Conservation (phyloP, 2,888 invertebrate genomes). For the Meloe dianella region DNA sequence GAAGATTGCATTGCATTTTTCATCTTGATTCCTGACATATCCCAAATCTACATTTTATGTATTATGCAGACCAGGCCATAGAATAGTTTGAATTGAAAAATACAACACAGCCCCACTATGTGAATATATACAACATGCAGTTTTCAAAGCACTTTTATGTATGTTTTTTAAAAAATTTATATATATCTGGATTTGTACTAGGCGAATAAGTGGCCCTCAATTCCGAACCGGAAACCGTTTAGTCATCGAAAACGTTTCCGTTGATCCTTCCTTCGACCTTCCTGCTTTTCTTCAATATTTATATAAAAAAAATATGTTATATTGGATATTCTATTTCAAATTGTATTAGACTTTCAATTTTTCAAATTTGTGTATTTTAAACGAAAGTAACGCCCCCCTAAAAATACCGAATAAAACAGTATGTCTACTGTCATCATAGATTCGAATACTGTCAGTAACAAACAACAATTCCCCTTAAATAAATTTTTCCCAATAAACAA, state of each 20-base stretch:
- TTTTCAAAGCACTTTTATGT: conserved; percentile 25
- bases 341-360: conserved; percentile 17
- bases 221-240: conserved; percentile 3
- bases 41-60: conserved; percentile 1
- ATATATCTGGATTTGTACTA: conserved; percentile 5
- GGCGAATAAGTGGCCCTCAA: conserved; percentile 7
- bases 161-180: conserved; percentile 22
- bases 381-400: too few relatives aligned
- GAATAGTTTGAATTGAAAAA: not conserved
- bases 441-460: conserved; percentile 32
- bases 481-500: conserved; percentile 30
- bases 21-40: not conserved
- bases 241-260: conserved; percentile 10
- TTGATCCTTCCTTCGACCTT: not conserved
- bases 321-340: not conserved
- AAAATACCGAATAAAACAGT: too few relatives aligned
- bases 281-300: not conserved
- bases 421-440: conserved; percentile 30
- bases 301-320: not conserved
- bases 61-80: not conserved
- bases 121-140: conserved; percentile 8
- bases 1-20: not conserved
- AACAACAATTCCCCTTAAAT: conserved; percentile 25
- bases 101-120: not conserved
- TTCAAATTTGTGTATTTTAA: conserved; percentile 13